These are phyloP conservation scores for Pangasianodon gigas DNA, from an alignment of 2,113 vertebrate genomes.

Conservation along the genomic window DNA sequence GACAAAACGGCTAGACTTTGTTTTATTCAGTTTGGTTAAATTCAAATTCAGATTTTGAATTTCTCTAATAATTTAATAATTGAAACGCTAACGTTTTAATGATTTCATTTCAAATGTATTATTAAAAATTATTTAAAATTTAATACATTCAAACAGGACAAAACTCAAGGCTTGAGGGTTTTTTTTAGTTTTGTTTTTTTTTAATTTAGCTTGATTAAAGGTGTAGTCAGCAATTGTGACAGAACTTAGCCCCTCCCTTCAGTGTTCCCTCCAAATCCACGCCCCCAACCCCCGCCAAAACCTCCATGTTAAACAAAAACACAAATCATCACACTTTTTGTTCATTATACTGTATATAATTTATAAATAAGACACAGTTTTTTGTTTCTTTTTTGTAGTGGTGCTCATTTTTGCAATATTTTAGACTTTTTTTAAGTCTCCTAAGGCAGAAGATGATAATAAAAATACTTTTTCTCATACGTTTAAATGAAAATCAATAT, in stretches of 20 bases:
- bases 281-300: background rate
- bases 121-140: background rate
- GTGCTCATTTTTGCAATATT: background rate
- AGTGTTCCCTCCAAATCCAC: background rate
- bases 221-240: background rate
- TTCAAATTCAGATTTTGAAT: background rate
- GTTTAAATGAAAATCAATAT: background rate
- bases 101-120: background rate
- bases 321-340: background rate
- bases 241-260: background rate
- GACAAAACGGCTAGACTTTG: background rate
- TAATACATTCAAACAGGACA: background rate
- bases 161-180: background rate
- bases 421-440: background rate
- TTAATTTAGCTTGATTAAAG: background rate
- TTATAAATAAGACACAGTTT: background rate
- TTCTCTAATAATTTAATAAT: background rate
- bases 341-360: background rate
- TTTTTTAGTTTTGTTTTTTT: background rate
- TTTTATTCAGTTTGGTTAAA: background rate
- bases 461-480: no score
- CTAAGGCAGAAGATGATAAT: background rate
- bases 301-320: background rate
- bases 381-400: background rate
- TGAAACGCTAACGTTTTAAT: background rate